Evolutionary conservation across 2,888 invertebrate species (phyloP).

Genomic region (Drymonia ruficornis): DNA sequence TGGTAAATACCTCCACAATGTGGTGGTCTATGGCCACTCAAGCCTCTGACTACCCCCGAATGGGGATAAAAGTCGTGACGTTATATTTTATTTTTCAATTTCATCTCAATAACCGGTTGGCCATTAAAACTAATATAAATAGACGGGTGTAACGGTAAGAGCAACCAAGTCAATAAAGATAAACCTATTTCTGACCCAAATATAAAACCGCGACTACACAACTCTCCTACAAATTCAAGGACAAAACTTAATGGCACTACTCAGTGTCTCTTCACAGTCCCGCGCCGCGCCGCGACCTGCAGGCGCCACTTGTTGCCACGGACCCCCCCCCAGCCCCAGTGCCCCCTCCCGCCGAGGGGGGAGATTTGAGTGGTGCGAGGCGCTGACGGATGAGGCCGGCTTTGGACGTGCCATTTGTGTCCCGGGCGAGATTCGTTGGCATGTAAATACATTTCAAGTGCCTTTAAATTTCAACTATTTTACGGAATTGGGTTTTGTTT

Average conservation of each 20-base stretch:
- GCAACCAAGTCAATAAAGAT: no score
- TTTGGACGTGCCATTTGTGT: slow-evolving; percentile 23
- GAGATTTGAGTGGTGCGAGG: slow-evolving; percentile 32
- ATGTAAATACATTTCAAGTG: slow-evolving; percentile 10
- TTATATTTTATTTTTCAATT: no score
- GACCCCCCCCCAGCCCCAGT: slow-evolving; percentile 13
- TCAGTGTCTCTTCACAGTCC: slow-evolving; percentile 8
- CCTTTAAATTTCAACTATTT: neutral
- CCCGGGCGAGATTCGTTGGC: slow-evolving; percentile 10
- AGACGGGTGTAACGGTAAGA: no score
- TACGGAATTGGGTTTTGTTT: neutral
- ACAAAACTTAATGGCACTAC: neutral
- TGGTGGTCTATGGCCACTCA: no score
- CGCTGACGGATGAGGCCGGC: slow-evolving; percentile 16
- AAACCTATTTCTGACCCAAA: neutral
- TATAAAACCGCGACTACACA: neutral
- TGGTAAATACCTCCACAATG: no score
- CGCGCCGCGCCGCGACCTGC: slow-evolving; percentile 23
- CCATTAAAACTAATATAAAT: no score
- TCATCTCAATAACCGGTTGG: no score
- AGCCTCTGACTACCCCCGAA: no score
- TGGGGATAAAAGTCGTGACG: no score
- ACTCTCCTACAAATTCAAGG: neutral
- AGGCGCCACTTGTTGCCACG: slow-evolving; percentile 75
- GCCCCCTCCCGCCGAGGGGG: slow-evolving; percentile 9